phyloP scores from a whole-genome alignment of 2,113 vertebrate species.

The Struthidea cinerea region DNA sequence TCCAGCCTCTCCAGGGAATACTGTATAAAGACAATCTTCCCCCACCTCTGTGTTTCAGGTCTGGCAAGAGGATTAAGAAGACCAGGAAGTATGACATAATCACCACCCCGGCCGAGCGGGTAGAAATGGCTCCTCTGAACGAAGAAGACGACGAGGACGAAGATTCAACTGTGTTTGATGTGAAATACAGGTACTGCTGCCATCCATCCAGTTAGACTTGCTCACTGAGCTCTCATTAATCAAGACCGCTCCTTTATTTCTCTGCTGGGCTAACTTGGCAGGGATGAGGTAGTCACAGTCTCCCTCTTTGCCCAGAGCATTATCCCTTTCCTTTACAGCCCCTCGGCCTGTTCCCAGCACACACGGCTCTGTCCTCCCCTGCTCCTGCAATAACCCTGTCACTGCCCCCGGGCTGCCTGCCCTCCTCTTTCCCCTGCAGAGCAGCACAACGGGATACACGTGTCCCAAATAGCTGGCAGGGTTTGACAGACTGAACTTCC shows the following conservation, averaged over 20 bases:
- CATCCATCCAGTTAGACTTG: neutral
- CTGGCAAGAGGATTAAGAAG: slow-evolving; percentile 86
- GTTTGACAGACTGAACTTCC: neutral
- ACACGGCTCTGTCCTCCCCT: neutral
- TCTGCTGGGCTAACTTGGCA: neutral
- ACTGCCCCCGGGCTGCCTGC: neutral
- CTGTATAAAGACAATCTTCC: neutral
- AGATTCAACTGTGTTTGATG: slow-evolving; percentile 91
- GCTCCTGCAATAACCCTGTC: neutral
- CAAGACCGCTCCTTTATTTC: neutral
- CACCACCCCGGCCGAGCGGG: slow-evolving; percentile 89
- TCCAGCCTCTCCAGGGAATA: neutral
- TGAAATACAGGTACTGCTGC: slow-evolving; percentile 88
- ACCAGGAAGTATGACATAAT: slow-evolving; percentile 96
- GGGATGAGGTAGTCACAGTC: neutral
- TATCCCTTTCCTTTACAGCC: neutral
- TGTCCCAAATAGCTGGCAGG: neutral
- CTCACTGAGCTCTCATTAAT: neutral
- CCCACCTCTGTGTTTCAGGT: slow-evolving; percentile 68
- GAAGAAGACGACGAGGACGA: slow-evolving; percentile 89
- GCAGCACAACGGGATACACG: neutral
- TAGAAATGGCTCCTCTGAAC: slow-evolving; percentile 96
- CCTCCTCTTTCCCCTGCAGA: neutral
- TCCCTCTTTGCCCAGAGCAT: neutral
- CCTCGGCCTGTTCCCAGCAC: neutral